phyloP scores from a whole-genome alignment of 2,797 vertebrate species.

The Yasuhikotakia modesta region DNA sequence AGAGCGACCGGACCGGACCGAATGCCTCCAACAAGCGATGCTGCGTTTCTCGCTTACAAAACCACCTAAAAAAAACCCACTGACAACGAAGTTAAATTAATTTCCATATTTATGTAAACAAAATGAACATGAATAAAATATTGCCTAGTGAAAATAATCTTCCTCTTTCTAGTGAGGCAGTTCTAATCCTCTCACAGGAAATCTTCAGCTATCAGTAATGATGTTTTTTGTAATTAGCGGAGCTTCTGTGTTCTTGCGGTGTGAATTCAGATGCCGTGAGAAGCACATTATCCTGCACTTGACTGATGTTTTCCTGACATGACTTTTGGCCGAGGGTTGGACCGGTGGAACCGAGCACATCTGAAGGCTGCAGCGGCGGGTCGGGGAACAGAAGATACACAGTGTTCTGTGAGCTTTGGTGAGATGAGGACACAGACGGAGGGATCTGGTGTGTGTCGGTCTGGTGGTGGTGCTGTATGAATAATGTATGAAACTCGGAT shows the following conservation, averaged over 20 bases:
- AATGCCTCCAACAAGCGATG: constrained; percentile 13
- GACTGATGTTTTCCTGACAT: constrained; percentile 18
- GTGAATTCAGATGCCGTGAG: constrained; percentile 25
- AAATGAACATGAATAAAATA: constrained; percentile 53
- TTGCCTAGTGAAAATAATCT: constrained; percentile 49
- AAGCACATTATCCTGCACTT: background rate
- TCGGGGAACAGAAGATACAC: constrained; percentile 26
- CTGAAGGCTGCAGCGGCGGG: constrained; percentile 4
- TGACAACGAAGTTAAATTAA: constrained; percentile 31
- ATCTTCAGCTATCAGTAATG: constrained; percentile 52
- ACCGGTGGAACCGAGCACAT: background rate
- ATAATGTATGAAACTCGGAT: constrained; percentile 38
- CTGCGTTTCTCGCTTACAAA: background rate
- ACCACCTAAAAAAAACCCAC: constrained; percentile 1
- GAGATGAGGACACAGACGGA: constrained; percentile 22
- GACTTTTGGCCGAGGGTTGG: background rate
- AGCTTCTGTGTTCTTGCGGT: constrained; percentile 35
- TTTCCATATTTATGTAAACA: constrained; percentile 57
- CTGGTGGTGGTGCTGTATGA: constrained; percentile 13
- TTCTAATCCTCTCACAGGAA: constrained; percentile 50
- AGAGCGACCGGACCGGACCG: background rate
- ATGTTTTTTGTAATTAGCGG: constrained; percentile 48
- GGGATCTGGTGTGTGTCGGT: constrained; percentile 17
- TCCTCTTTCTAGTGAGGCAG: constrained; percentile 48
- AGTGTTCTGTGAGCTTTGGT: background rate